These are phyloP conservation scores for Percina caprodes DNA, from an alignment of 2,113 vertebrate genomes.

Conservation along the genomic window DNA sequence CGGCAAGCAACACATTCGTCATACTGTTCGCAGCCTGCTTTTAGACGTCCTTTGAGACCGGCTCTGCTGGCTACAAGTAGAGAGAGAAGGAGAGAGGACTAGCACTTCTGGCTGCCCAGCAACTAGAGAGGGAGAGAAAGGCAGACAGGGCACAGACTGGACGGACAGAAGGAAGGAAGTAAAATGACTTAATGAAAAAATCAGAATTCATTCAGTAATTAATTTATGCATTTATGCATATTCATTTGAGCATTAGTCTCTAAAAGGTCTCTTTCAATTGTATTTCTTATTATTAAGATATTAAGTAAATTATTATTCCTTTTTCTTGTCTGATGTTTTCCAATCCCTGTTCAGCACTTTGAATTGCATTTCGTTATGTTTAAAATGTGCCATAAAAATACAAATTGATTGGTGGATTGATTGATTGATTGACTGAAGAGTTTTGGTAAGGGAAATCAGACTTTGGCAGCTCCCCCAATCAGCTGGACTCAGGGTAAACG, in stretches of 20 bases:
- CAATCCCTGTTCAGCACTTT: too few species aligned
- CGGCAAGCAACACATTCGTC: constrained; percentile 66
- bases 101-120: constrained; percentile 33
- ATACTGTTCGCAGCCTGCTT: constrained; percentile 65
- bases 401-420: too few species aligned
- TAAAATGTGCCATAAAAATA: too few species aligned
- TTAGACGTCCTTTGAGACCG: constrained; percentile 70
- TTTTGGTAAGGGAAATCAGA: constrained; percentile 29
- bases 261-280: too few species aligned
- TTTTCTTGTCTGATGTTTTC: too few species aligned
- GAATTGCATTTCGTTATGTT: too few species aligned
- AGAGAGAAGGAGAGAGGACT: background rate
- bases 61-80: constrained; percentile 33
- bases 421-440: constrained; percentile 17
- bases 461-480: constrained; percentile 6
- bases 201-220: constrained; percentile 30
- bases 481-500: constrained; percentile 34
- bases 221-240: too few species aligned
- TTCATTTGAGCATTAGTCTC: too few species aligned
- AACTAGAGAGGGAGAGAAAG: constrained; percentile 11
- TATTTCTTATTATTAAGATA: too few species aligned
- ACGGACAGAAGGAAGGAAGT: background rate
- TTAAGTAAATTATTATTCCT: too few species aligned
- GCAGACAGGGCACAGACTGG: background rate
- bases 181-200: constrained; percentile 13